Evolutionary conservation across 2,888 invertebrate species (phyloP).

Genomic region (Folsomia candida): DNA sequence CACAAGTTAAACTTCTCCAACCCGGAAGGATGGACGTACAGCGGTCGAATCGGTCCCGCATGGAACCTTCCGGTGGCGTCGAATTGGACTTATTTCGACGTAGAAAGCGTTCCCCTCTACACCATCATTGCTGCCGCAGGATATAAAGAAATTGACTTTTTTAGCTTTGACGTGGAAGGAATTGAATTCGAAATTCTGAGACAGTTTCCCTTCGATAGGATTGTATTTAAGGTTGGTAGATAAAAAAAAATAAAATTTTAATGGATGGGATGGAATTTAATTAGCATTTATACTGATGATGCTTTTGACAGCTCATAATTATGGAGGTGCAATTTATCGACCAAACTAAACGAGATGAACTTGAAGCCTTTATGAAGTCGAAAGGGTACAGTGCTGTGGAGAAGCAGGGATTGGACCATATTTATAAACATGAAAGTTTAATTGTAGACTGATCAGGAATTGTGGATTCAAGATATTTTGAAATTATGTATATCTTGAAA

Average conservation of each 20-base stretch:
- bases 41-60: conserved; percentile 15
- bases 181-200: neutral
- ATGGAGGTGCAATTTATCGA: conserved; percentile 4
- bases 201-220: neutral
- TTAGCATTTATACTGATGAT: no score
- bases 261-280: no score
- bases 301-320: conserved; percentile 6
- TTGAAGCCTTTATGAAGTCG: conserved; percentile 8
- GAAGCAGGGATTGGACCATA: no score
- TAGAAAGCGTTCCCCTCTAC: neutral
- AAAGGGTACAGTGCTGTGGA: conserved; percentile 9
- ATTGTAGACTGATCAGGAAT: no score
- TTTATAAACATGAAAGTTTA: no score
- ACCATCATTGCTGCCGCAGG: neutral
- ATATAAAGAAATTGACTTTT: neutral
- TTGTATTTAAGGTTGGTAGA: neutral
- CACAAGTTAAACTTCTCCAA: conserved; percentile 30
- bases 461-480: no score
- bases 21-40: conserved; percentile 22
- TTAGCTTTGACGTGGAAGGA: neutral
- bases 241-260: no score
- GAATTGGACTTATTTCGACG: conserved; percentile 14
- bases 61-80: conserved; percentile 21
- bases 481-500: no score
- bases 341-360: neutral